These are phyloP conservation scores for Pycnonotus jocosus DNA, from an alignment of 2,113 vertebrate species.

Conservation along the genomic window DNA sequence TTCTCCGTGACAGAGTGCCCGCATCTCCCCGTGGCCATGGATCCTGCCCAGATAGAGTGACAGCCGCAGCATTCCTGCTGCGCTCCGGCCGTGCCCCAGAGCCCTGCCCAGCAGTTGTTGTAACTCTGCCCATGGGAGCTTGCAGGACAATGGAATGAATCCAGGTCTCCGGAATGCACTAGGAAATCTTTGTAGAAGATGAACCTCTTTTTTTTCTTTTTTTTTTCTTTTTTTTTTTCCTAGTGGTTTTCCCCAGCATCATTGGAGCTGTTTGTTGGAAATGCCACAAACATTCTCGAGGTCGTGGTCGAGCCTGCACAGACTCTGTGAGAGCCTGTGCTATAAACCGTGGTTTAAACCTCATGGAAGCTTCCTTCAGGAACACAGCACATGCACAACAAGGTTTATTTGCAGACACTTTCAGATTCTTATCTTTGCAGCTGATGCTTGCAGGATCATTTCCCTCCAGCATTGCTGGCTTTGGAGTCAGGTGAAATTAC, in stretches of 20 bases:
- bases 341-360: neutral
- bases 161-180: neutral
- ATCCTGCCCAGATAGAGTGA: neutral
- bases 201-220: neutral
- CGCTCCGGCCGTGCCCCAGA: neutral
- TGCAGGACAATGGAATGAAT: slow-evolving; percentile 10
- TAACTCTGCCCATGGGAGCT: neutral
- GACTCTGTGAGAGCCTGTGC: neutral
- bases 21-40: neutral
- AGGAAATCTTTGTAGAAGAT: neutral
- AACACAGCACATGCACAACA: neutral
- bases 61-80: neutral
- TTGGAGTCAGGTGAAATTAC: slow-evolving; percentile 2
- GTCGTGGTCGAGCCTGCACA: neutral
- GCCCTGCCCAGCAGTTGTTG: slow-evolving; percentile 40
- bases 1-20: neutral
- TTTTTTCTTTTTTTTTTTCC: neutral
- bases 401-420: neutral
- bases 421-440: neutral
- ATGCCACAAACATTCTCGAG: neutral
- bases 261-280: neutral
- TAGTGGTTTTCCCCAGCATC: neutral
- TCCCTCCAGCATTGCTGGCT: neutral
- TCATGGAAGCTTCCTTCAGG: neutral
- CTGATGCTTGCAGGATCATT: neutral